Evolutionary conservation across 2,888 invertebrate species (phyloP), one percentile per base, ranked within the genome.

Genomic region (Drosophila maculinotata): DNA sequence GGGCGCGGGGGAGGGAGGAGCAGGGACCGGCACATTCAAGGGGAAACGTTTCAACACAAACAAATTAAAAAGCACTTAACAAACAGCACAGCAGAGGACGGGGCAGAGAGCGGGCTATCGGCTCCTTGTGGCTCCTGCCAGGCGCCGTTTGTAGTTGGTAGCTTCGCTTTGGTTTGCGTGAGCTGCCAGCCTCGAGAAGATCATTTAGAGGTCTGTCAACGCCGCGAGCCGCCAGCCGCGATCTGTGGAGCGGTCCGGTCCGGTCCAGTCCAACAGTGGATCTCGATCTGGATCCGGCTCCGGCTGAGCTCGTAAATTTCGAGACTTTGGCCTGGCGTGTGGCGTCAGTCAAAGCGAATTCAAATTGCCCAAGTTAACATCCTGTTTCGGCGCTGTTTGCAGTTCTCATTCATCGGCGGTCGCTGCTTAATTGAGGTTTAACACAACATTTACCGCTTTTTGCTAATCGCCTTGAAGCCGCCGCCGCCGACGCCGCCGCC

Each of bases 391-490:
- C 52, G 15, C 31, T 62, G 53, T 66, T 59, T 75, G 65, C 70
- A 30, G 49, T 57, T 42, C 71, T n/a, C n/a, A n/a, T n/a, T n/a
- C n/a, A n/a, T n/a, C n/a, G n/a, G n/a, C n/a, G n/a, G n/a, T 67
- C 28, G 69, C 49, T 48, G 68, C 88, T 84, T 89, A 89, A 89
- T 89, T 89, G 88, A 86, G 86, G 78, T 83, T 87, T 86, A 87
- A 86, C 89, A 89, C 87, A 89, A 81, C 89, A 89, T 89, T 88
- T 88, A 89, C 87, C 89, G 89, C 88, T 88, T 87, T 86, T 85
- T 79, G 83, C 81, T 87, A 89, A 89, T 88, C 87, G 80, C 79
- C 85, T 82, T 81, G 86, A 85, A 69, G 77, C 60, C 57, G 76
- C 79, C 77, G 76, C 52, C 70, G 57, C 6, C 48, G 47, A 2